These are phyloP conservation scores for Salpingus planirostris DNA, from an alignment of 2,888 invertebrate genomes.

Conservation along the genomic window DNA sequence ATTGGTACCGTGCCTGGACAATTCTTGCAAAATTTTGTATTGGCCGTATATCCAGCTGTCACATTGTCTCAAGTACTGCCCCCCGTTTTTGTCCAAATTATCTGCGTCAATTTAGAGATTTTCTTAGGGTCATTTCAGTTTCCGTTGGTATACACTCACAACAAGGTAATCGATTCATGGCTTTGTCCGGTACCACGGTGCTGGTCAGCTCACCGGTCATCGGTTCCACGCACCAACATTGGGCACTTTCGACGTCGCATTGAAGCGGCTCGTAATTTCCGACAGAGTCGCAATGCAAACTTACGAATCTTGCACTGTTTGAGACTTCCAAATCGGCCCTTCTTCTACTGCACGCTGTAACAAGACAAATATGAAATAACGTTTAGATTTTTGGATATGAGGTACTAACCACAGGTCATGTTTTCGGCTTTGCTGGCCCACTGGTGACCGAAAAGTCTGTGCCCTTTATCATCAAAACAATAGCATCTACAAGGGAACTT, in stretches of 20 bases:
- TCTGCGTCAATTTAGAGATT: no score
- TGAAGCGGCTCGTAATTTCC: constrained; percentile 63
- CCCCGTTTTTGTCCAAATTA: no score
- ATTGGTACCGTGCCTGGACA: no score
- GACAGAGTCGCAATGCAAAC: constrained; percentile 53
- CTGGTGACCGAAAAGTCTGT: constrained; percentile 57
- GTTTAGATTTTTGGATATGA: not conserved
- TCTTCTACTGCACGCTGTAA: constrained; percentile 53
- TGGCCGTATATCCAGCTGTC: no score
- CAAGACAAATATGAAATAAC: not conserved
- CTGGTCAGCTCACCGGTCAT: constrained; percentile 51
- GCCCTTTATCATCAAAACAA: constrained; percentile 52
- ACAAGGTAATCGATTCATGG: constrained; percentile 54
- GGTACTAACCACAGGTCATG: constrained; percentile 55
- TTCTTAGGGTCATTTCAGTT: no score
- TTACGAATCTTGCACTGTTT: constrained; percentile 15
- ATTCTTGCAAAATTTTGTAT: no score
- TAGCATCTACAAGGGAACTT: constrained; percentile 46
- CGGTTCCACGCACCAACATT: constrained; percentile 61
- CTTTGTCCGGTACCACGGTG: constrained; percentile 47
- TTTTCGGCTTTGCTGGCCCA: constrained; percentile 48
- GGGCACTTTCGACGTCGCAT: constrained; percentile 49
- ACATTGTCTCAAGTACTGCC: no score
- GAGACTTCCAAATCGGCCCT: constrained; percentile 43
- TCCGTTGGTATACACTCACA: no score